A percentile compares a stretch with the other conserved stretches of the same genome.
phyloP scores from a whole-genome alignment of 2,113 vertebrate species.

The Prolemur simus region DNA sequence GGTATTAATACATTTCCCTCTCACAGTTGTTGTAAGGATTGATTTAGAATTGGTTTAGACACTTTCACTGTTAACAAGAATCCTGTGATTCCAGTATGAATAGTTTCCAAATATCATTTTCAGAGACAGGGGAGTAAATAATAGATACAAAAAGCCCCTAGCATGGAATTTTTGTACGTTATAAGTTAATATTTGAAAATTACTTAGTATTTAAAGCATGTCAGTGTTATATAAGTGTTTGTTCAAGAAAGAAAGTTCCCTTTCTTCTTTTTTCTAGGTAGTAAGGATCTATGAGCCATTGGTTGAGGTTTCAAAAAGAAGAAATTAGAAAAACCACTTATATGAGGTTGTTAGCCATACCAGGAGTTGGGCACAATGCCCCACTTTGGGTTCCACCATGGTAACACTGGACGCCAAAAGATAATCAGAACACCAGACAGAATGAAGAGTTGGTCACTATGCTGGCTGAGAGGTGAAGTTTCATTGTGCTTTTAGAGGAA shows the following conservation, averaged over 20 bases:
- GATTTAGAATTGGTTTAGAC: background rate
- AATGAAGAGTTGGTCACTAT: background rate
- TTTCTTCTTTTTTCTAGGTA: background rate
- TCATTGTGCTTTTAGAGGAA: background rate
- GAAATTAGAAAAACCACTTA: background rate
- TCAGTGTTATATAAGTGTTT: background rate
- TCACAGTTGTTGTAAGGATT: too few species aligned
- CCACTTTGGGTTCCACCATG: fast-evolving
- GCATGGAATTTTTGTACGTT: background rate
- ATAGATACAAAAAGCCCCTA: background rate
- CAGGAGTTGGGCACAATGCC: background rate
- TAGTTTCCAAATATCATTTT: background rate
- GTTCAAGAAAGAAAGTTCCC: background rate
- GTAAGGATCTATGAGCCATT: background rate
- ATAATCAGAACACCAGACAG: background rate
- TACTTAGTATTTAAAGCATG: background rate
- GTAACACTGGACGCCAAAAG: background rate
- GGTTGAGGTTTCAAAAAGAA: background rate
- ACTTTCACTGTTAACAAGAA: background rate
- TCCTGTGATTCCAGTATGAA: background rate
- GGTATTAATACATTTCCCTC: background rate
- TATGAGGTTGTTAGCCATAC: background rate
- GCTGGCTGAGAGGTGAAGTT: background rate
- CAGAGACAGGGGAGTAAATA: background rate
- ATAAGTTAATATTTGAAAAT: constrained; percentile 35